Conservation (phyloP, 2,888 invertebrate species). For the Siphlonurus alternatus region DNA sequence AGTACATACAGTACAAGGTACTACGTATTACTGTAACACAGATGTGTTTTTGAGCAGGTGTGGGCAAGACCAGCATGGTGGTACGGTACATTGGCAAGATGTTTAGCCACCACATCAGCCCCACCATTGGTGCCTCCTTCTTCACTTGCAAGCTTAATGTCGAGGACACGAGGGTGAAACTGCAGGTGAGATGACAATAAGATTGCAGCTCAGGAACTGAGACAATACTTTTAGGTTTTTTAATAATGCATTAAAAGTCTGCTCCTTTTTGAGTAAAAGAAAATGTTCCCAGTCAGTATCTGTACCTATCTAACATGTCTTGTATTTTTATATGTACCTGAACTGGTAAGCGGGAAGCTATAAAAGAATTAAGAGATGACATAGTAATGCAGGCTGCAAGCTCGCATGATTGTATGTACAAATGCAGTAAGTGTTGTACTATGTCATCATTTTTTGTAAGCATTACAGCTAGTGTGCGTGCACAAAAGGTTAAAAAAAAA, state of each 20-base stretch:
- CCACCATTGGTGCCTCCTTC: constrained; percentile 81
- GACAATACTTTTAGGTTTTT: not conserved
- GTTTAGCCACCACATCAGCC: constrained; percentile 55
- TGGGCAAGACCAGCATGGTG: constrained; percentile 78
- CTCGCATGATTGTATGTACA: no score
- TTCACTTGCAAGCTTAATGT: constrained; percentile 69
- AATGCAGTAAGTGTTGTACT: no score
- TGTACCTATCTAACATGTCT: no score
- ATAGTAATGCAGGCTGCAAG: no score
- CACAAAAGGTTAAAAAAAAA: no score
- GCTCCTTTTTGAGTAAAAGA: not conserved
- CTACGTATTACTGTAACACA: no score
- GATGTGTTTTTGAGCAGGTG: constrained; percentile 40
- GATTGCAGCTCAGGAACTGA: not conserved
- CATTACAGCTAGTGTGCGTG: no score
- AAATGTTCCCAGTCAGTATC: not conserved
- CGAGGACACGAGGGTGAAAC: constrained; percentile 49
- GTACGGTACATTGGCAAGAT: constrained; percentile 63
- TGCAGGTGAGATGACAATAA: constrained; percentile 50
- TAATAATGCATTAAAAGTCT: not conserved
- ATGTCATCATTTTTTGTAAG: no score
- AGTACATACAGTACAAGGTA: no score
- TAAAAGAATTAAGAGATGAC: no score
- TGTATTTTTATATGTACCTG: no score
- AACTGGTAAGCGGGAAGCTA: no score